A percentile compares a stretch with the other conserved stretches of the same genome.
phyloP scores from a whole-genome alignment of 2,113 vertebrate species.

The Pundamilia nyererei region DNA sequence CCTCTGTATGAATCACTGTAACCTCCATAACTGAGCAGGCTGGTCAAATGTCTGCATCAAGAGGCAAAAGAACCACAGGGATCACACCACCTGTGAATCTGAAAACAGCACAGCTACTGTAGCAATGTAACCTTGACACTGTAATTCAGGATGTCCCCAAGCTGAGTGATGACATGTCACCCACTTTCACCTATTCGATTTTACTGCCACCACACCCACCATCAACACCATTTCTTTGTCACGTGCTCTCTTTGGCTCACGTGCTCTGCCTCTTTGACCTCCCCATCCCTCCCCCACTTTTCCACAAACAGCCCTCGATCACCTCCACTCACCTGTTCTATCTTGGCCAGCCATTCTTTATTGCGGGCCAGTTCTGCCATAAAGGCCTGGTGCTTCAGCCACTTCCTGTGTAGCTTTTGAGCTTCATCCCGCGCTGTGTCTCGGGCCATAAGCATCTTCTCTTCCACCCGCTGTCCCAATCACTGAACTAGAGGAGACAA shows the following conservation, averaged over 20 bases:
- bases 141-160: constrained; percentile 47
- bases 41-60: not conserved
- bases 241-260: not conserved
- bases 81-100: constrained; percentile 18
- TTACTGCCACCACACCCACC: constrained; percentile 46
- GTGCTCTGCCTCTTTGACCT: constrained; percentile 18
- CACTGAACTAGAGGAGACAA: constrained; percentile 77
- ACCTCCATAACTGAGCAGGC: not conserved
- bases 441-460: constrained; percentile 92
- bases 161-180: constrained; percentile 42
- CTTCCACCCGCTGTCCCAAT: constrained; percentile 75
- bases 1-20: constrained; percentile 12
- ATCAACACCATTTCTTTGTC: not conserved
- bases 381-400: constrained; percentile 93
- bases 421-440: constrained; percentile 91
- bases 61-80: not conserved
- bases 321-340: constrained; percentile 82
- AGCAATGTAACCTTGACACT: constrained; percentile 61
- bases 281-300: not conserved
- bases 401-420: constrained; percentile 91
- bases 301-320: not conserved
- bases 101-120: constrained; percentile 17
- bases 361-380: constrained; percentile 91
- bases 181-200: constrained; percentile 12
- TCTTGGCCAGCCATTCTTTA: constrained; percentile 92